These are phyloP conservation scores for Eptesicus fuscus DNA, from an alignment of 2,113 vertebrate species.

Conservation along the genomic window DNA sequence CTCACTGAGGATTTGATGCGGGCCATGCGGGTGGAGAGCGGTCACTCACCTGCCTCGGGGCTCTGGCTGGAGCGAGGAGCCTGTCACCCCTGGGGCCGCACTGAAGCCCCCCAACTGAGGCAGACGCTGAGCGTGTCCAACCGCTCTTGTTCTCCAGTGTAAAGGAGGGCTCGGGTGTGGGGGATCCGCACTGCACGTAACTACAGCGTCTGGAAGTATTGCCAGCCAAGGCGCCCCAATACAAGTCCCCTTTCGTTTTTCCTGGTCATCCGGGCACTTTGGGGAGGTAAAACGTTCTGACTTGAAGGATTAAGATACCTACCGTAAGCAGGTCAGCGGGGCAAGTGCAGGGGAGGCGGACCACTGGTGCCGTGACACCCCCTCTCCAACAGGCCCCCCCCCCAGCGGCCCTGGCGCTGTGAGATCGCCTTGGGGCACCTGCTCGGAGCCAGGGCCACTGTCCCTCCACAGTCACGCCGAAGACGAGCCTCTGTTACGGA, in stretches of 20 bases:
- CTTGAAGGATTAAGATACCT: not conserved
- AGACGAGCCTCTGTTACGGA: not conserved
- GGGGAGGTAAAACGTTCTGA: not conserved
- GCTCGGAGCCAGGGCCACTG: rapidly evolving
- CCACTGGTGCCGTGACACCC: rapidly evolving
- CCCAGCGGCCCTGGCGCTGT: too few species aligned
- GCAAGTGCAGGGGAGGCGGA: not conserved
- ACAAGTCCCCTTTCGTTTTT: not conserved
- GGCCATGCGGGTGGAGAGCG: not conserved
- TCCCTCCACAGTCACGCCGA: not conserved
- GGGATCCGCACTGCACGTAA: not conserved
- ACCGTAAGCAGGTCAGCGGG: not conserved
- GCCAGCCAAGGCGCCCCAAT: not conserved
- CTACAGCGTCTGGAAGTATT: not conserved
- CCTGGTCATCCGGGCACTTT: not conserved
- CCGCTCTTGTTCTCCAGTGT: not conserved
- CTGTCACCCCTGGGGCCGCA: not conserved
- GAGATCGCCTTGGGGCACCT: rapidly evolving
- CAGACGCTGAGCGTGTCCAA: not conserved
- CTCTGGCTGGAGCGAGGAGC: not conserved
- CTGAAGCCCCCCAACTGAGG: not conserved
- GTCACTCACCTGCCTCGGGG: not conserved
- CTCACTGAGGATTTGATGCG: too few species aligned
- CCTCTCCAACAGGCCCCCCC: not conserved
- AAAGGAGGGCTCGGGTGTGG: not conserved